Base-by-base conservation (phyloP, 1,140 invertebrate genomes). In the Zaprionus kolodkinae region DNA sequence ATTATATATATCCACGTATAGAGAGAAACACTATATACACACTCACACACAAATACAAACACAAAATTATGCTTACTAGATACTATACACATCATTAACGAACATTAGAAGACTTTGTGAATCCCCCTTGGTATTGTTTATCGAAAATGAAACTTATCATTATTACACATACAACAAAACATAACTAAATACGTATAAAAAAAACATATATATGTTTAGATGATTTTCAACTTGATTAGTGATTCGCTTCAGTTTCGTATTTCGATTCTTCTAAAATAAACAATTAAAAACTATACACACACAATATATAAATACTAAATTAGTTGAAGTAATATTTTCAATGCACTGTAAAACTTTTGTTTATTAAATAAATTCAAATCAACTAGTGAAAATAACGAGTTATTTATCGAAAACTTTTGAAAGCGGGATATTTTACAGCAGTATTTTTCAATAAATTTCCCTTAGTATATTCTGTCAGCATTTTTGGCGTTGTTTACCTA, bases 361-460 rank as follows among this genome's bases (percentile, higher is more conserved):
- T 83, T 45, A 86, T 72, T 79, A 82, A 86, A 86, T 87, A 88
- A 88, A 77, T 79, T 40, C 70, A 64, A 76, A 65, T 62, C 59
- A 77, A 79, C 72, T 86, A 86, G 72, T 71, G 64, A 70, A 62
- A 65, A 7, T 6, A 57, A 15, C 3, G 1, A 0, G 4, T 5
- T 10, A 57, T 76, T 61, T 67, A 30, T 30, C 36, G 5, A 13
- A 17, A 30, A 13, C 11, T 30, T 7, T n/a, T n/a, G 6, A 13
- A 15, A 6, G 25, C 6, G 17, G 17, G 21, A 50, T 50, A 50
- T 50, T 50, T 25, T 25, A n/a, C 1, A 25, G 3, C 17, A 25
- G 45, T 25, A 50, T 50, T 35, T 35, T 35, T 10, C 11, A 50
- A 21, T 21, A 11, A 27, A 27, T 11, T 21, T 50, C 21, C 45